These are phyloP conservation scores for Galagoides demidoff DNA, from an alignment of 2,797 vertebrate species.

Conservation along the genomic window DNA sequence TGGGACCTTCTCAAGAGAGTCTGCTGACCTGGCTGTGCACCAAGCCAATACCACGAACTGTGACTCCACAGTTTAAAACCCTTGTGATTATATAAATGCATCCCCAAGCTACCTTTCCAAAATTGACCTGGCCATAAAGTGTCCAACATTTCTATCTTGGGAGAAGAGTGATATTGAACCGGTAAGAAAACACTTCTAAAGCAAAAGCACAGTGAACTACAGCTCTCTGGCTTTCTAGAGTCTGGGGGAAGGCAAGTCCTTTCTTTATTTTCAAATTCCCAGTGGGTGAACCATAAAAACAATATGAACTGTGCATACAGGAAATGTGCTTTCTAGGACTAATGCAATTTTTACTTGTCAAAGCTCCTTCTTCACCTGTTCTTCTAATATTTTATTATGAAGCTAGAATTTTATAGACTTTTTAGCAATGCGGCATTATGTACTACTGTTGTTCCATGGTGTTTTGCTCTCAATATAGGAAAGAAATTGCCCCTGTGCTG, in stretches of 20 bases:
- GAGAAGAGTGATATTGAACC: neutral
- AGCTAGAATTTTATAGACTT: neutral
- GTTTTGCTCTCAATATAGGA: neutral
- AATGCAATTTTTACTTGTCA: neutral
- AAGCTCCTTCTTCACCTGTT: neutral
- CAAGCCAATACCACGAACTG: neutral
- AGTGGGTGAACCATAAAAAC: neutral
- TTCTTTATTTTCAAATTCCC: neutral
- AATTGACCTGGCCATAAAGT: neutral
- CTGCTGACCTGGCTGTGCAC: neutral
- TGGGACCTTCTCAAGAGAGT: neutral
- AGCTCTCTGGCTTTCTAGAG: neutral
- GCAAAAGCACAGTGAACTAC: neutral
- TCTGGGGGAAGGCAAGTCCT: neutral
- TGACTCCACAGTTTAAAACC: neutral
- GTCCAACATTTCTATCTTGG: neutral
- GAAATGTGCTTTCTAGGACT: neutral
- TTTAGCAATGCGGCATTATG: neutral
- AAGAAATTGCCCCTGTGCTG: neutral
- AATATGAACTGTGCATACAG: neutral
- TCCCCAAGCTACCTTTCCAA: constrained; percentile 8
- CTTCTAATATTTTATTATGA: neutral
- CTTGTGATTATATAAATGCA: neutral
- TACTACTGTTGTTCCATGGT: neutral
- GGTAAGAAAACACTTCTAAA: neutral